Base-by-base conservation (phyloP, 2,888 invertebrate species). In the Pachycephus smyrnensis region DNA sequence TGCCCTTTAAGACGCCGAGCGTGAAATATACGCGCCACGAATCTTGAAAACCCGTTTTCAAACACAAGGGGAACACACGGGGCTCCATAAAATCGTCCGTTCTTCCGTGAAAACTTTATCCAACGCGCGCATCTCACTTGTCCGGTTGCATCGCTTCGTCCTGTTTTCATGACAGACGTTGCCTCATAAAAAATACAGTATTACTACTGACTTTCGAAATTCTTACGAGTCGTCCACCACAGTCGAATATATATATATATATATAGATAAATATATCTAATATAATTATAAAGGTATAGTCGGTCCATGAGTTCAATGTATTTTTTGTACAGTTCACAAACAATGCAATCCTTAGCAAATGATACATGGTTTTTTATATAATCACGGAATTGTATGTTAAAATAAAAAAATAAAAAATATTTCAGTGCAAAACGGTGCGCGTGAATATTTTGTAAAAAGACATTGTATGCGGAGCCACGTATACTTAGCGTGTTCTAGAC, bases 31-130 rank as follows among this genome's bases (percentile, higher is more conserved):
- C 84, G 80, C 84, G 82, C 86, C 84, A 73, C 76, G 78, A 69
- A 74, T 55, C 23, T 55, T 55, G 83, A 85, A 87, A 88, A 88
- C 89, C 85, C 85, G 88, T 89, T 89, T 84, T 12, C 55, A 23
- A 68, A 68, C 68, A 12, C 32, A 31, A 68, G n/a, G 55, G 73
- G 37, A 68, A 73, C 90, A 90, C 91, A 23, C 31, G 71, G 89
- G 88, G 91, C 90, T 90, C 87, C 88, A 87, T 89, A 89, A 90
- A 91, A 90, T 88, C 86, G 88, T 84, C 86, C 88, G 88, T 87
- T 87, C 90, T 88, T 88, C 87, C 87, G 86, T 86, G 86, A 87
- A 86, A 87, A 82, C 86, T 77, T 87, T 87, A 87, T 89, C 87
- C 35, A 68, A 12, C 33, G 75, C 31, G 69, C 75, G 73, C 73